A percentile compares a stretch with the other conserved stretches of the same genome.
Conservation (phyloP, 2,113 vertebrate species). For the Scomber japonicus region DNA sequence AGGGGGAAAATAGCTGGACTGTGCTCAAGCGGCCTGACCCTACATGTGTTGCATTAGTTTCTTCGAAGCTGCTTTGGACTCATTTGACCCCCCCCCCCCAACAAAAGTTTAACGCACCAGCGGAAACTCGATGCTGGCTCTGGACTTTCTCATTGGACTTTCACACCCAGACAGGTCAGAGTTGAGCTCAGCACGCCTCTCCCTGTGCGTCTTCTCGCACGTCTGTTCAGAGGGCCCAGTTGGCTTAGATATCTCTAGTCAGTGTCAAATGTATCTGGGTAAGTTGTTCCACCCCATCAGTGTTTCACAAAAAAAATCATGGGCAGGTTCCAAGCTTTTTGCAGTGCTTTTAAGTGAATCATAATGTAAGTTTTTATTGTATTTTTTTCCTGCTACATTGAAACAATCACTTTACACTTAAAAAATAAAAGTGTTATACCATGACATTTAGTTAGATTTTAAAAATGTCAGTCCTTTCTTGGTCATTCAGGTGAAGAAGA, state of each 20-base stretch:
- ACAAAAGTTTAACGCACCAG: constrained; percentile 46
- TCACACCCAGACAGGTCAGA: constrained; percentile 73
- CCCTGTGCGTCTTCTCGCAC: constrained; percentile 36
- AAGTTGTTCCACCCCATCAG: constrained; percentile 24
- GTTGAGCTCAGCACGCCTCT: constrained; percentile 46
- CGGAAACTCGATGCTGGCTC: constrained; percentile 65
- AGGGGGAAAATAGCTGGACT: constrained; percentile 43
- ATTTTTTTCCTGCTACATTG: no score
- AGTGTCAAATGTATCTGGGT: constrained; percentile 32
- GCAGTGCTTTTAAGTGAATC: background rate
- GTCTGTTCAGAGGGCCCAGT: constrained; percentile 36
- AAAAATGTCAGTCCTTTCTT: background rate
- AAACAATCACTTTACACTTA: no score
- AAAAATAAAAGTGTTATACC: background rate
- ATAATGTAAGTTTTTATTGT: background rate
- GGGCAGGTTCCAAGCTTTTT: background rate
- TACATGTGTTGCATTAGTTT: constrained; percentile 65
- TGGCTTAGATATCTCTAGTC: constrained; percentile 44
- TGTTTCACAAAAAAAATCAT: background rate
- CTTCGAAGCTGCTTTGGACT: constrained; percentile 53
- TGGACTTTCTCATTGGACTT: constrained; percentile 64
- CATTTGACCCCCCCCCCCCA: constrained; percentile 56
- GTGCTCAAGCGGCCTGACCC: constrained; percentile 47
- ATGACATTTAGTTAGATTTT: no score
- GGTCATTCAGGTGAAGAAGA: background rate